A percentile compares a stretch with the other conserved stretches of the same genome.
Conservation (phyloP, 2,797 vertebrate genomes). For the Mionectes olivaceus region DNA sequence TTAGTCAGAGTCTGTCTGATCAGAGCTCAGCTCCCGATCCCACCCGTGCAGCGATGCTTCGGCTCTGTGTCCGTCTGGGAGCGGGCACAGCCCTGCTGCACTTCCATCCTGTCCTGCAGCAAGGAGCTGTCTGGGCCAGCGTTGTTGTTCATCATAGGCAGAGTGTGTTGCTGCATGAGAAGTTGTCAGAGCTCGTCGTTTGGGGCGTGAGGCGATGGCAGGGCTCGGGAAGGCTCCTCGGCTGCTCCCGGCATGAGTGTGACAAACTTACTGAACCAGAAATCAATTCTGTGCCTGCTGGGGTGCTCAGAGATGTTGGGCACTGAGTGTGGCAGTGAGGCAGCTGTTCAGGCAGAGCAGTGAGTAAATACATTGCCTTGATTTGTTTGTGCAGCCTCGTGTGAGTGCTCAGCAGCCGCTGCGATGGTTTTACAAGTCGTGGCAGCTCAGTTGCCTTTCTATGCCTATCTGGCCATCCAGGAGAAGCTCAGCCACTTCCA, state of each 20-base stretch:
- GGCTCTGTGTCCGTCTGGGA: background rate
- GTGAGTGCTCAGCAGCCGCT: fast-evolving
- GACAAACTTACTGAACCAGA: background rate
- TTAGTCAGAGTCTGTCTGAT: background rate
- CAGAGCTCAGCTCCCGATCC: fast-evolving
- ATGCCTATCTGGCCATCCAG: background rate
- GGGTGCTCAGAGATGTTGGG: background rate
- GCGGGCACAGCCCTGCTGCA: fast-evolving
- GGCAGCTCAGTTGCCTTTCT: background rate
- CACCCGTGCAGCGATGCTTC: fast-evolving
- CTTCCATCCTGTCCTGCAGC: constrained; percentile 7
- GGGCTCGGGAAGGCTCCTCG: background rate
- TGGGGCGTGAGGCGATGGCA: background rate
- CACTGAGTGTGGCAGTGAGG: background rate
- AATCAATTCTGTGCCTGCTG: background rate
- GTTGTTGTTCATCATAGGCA: background rate
- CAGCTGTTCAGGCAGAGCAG: background rate
- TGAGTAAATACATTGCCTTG: background rate
- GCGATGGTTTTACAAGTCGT: fast-evolving
- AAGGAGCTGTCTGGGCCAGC: background rate
- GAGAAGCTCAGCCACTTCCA: background rate
- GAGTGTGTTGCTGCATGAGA: background rate
- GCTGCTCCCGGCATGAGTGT: background rate
- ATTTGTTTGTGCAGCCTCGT: background rate
- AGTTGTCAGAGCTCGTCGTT: background rate